Conservation (phyloP, 2,113 vertebrate species). For the Phyllopteryx taeniolatus region DNA sequence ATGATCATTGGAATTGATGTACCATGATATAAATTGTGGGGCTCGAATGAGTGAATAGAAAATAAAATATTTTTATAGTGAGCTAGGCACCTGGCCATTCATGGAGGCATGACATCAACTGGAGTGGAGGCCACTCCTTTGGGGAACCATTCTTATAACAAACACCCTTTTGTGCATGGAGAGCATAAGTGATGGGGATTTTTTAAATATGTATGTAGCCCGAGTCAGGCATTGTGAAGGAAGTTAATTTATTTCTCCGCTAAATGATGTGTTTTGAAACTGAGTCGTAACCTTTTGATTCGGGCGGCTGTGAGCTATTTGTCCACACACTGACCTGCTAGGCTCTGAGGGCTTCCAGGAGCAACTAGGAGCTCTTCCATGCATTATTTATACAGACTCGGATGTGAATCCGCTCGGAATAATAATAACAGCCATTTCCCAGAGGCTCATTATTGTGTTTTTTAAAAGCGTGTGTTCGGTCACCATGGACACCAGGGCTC, state of each 20-base stretch:
- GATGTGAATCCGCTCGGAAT: conserved; percentile 79
- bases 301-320: conserved; percentile 85
- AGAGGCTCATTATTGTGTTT: conserved; percentile 80
- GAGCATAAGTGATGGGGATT: not conserved
- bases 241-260: conserved; percentile 37
- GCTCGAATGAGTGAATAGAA: too few species aligned
- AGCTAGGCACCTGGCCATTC: too few species aligned
- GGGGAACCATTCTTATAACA: not conserved
- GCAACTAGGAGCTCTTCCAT: conserved; percentile 80
- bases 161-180: not conserved
- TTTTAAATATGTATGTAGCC: not conserved
- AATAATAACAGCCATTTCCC: conserved; percentile 79
- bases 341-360: conserved; percentile 79
- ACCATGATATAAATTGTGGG: too few species aligned
- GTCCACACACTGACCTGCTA: conserved; percentile 85
- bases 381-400: conserved; percentile 84
- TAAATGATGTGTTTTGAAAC: conserved; percentile 67
- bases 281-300: conserved; percentile 71
- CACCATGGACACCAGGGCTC: conserved; percentile 68
- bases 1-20: too few species aligned
- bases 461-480: conserved; percentile 70
- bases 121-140: not conserved
- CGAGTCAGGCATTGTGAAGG: not conserved
- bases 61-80: too few species aligned
- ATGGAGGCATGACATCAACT: too few species aligned